These are phyloP conservation scores for Scleropages formosus DNA, from an alignment of 2,797 vertebrate species.

Conservation along the genomic window DNA sequence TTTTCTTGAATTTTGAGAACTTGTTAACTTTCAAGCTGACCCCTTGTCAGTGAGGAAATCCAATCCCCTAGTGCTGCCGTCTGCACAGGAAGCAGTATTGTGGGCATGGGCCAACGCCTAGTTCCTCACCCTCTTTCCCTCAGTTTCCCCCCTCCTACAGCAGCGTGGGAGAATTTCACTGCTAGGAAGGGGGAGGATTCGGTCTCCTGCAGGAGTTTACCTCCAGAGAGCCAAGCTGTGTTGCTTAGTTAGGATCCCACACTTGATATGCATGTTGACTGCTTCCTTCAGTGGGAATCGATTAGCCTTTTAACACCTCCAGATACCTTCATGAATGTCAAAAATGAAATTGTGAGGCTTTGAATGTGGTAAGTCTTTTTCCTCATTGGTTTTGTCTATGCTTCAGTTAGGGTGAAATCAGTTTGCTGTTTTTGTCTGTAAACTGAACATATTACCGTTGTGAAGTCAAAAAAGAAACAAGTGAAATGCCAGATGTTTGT, in stretches of 20 bases:
- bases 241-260: neutral
- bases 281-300: neutral
- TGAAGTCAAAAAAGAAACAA: too few species aligned
- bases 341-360: neutral
- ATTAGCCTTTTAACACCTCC: neutral
- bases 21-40: neutral
- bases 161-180: constrained; percentile 7
- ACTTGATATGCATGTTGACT: neutral
- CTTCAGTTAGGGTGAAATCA: neutral
- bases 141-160: neutral
- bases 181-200: neutral
- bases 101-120: neutral
- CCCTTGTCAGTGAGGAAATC: neutral
- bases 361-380: neutral
- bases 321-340: neutral
- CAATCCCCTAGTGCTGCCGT: neutral
- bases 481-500: too few species aligned
- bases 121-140: neutral
- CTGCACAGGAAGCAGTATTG: neutral
- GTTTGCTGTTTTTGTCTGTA: neutral
- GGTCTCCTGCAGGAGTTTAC: neutral
- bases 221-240: neutral
- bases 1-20: neutral
- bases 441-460: too few species aligned
- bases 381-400: neutral